A percentile compares a stretch with the other conserved stretches of the same genome.
Conservation (phyloP, 2,113 vertebrate genomes). For the Aptenodytes patagonicus region DNA sequence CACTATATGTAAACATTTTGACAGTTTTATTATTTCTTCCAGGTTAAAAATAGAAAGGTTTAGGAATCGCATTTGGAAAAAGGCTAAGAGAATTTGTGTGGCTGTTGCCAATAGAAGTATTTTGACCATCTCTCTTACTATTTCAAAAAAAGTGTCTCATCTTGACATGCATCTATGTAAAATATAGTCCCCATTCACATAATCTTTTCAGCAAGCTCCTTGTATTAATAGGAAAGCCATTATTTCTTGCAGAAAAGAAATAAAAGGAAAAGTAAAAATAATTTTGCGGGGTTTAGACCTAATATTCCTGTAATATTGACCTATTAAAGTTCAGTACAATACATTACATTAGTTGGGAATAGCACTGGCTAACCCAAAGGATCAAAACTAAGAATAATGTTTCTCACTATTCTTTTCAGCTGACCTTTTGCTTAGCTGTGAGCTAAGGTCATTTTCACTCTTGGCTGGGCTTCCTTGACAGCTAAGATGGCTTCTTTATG, state of each 20-base stretch:
- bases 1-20: conserved; percentile 51
- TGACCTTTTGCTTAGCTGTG: conserved; percentile 74
- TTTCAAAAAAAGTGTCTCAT: not conserved
- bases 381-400: conserved; percentile 7
- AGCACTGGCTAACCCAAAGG: not conserved
- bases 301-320: not conserved
- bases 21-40: conserved; percentile 46
- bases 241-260: not conserved
- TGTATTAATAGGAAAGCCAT: not conserved
- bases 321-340: not conserved
- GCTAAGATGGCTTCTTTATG: conserved; percentile 69
- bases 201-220: not conserved
- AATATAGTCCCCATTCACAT: not conserved
- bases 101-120: not conserved
- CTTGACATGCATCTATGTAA: not conserved
- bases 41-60: conserved; percentile 10
- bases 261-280: not conserved
- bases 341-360: not conserved
- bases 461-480: conserved; percentile 70
- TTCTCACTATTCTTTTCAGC: conserved; percentile 52
- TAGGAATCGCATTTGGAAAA: not conserved
- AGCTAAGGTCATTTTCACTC: conserved; percentile 78
- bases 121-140: not conserved
- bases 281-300: not conserved
- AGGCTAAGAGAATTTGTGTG: not conserved